Evolutionary conservation across 2,888 invertebrate species (phyloP).

Genomic region (Tetragonula carbonaria): DNA sequence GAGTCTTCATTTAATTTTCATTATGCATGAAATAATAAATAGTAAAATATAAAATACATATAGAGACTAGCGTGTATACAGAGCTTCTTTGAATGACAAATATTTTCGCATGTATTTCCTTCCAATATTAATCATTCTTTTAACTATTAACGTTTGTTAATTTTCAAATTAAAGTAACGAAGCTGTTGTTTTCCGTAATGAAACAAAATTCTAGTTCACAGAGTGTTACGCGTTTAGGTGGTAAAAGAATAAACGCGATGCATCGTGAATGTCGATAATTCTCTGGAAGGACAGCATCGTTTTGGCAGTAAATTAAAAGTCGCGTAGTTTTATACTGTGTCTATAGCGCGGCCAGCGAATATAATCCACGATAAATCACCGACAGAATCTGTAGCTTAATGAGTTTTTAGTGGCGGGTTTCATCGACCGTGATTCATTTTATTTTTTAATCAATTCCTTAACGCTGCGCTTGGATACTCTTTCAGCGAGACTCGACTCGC

Average conservation of each 20-base stretch:
- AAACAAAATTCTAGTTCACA: neutral
- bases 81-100: neutral
- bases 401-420: conserved; percentile 79
- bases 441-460: conserved; percentile 82
- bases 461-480: conserved; percentile 71
- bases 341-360: conserved; percentile 70
- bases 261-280: conserved; percentile 50
- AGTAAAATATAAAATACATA: neutral
- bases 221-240: neutral
- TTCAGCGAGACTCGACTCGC: conserved; percentile 46
- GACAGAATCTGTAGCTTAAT: conserved; percentile 78
- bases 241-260: conserved; percentile 25
- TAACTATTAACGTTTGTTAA: neutral
- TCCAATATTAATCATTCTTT: neutral
- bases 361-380: conserved; percentile 83
- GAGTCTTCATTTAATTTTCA: neutral
- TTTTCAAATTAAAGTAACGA: neutral
- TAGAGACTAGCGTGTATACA: neutral
- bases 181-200: neutral
- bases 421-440: conserved; percentile 73
- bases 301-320: conserved; percentile 58
- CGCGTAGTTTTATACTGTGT: conserved; percentile 67
- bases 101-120: neutral
- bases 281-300: conserved; percentile 51
- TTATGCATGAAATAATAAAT: neutral